Conservation (phyloP, 2,888 invertebrate genomes). For the Lydus trimaculatus region DNA sequence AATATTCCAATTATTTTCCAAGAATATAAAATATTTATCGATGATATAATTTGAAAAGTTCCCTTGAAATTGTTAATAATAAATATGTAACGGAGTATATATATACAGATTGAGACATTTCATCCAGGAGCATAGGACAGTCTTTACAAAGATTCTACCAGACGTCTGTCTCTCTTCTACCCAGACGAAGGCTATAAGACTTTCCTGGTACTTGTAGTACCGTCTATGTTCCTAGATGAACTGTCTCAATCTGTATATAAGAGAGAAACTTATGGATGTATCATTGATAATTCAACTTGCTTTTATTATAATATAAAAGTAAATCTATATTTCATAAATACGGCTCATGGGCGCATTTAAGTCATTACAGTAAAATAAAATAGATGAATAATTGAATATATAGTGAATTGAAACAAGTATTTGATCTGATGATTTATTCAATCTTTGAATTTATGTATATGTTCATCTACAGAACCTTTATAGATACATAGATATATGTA, state of each 20-base stretch:
- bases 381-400: slow-evolving; percentile 33
- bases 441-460: background rate
- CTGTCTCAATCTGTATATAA: no score
- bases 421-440: slow-evolving; percentile 44
- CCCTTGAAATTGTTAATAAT: slow-evolving; percentile 33
- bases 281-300: slow-evolving; percentile 1
- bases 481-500: slow-evolving; percentile 23
- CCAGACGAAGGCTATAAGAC: no score
- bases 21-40: slow-evolving; percentile 26
- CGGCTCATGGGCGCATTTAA: slow-evolving; percentile 35
- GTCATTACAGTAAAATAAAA: slow-evolving; percentile 38
- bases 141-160: no score
- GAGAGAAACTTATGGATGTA: slow-evolving; percentile 27
- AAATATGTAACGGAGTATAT: slow-evolving; percentile 32
- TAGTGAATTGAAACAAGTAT: slow-evolving; percentile 28
- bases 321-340: slow-evolving; percentile 29
- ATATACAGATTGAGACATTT: no score
- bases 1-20: slow-evolving; percentile 30
- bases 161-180: no score
- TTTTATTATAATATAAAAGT: slow-evolving; percentile 30
- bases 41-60: slow-evolving; percentile 33
- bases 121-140: no score
- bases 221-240: no score
- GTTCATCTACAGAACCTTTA: slow-evolving; percentile 13
- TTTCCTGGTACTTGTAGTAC: no score